These are phyloP conservation scores for Netelia virgata DNA, from an alignment of 2,888 invertebrate species.

Conservation along the genomic window DNA sequence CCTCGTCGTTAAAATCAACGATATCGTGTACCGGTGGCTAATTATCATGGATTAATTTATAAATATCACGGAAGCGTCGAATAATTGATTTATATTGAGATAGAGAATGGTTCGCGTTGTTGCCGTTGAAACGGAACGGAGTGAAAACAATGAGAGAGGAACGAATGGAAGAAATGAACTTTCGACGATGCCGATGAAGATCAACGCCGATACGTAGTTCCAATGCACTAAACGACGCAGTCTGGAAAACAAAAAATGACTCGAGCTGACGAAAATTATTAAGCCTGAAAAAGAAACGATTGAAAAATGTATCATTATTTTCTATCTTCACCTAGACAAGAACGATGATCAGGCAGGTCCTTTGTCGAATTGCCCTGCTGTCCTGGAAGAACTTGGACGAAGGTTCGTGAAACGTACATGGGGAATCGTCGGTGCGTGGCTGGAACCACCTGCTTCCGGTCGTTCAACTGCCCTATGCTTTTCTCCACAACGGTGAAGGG, in stretches of 20 bases:
- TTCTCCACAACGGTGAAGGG: slow-evolving; percentile 37
- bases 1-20: slow-evolving; percentile 14
- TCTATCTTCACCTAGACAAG: neutral
- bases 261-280: neutral
- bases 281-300: neutral
- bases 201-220: no score
- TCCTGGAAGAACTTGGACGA: slow-evolving; percentile 35
- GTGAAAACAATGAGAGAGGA: neutral
- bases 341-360: slow-evolving; percentile 25
- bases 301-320: neutral
- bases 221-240: neutral
- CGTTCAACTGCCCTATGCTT: slow-evolving; percentile 62
- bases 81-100: slow-evolving; percentile 33
- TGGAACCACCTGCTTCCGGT: slow-evolving; percentile 83
- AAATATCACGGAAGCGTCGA: slow-evolving; percentile 41
- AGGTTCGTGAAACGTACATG: slow-evolving; percentile 70
- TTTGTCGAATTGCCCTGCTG: slow-evolving; percentile 15
- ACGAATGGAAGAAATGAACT: neutral
- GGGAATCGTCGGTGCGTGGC: slow-evolving; percentile 80
- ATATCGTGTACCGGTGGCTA: slow-evolving; percentile 11
- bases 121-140: neutral
- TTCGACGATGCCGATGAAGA: neutral
- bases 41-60: slow-evolving; percentile 42
- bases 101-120: neutral
- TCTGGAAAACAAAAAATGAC: neutral